Percentiles rank a stretch among this genome's conserved stretches.
These are phyloP conservation scores for Percopsis omiscomaycus DNA, from an alignment of 2,797 vertebrate genomes.

Conservation along the genomic window DNA sequence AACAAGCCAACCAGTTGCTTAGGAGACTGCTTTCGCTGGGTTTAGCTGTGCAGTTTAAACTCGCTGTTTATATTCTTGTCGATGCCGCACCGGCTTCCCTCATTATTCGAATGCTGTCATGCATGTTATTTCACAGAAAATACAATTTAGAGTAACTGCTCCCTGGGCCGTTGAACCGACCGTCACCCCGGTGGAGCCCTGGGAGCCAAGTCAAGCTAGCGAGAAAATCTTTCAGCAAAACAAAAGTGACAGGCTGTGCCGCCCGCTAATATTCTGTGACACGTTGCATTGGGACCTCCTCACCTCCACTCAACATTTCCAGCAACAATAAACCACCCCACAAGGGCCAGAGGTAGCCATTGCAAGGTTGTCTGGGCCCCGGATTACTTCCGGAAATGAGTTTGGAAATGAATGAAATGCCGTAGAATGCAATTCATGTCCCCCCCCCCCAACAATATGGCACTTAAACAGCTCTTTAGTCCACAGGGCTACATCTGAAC, in stretches of 20 bases:
- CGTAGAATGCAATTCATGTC: neutral
- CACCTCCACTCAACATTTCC: conserved; percentile 69
- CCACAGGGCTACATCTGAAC: conserved; percentile 35
- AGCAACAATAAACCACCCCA: conserved; percentile 47
- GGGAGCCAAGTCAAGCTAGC: conserved; percentile 37
- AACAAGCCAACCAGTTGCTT: neutral
- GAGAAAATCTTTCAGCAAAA: conserved; percentile 63
- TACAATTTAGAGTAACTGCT: conserved; percentile 60
- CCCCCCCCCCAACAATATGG: conserved; percentile 49
- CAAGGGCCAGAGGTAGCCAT: conserved; percentile 47
- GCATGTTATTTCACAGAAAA: conserved; percentile 70
- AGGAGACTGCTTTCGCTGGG: conserved; percentile 21
- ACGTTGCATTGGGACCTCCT: conserved; percentile 68
- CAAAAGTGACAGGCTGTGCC: conserved; percentile 73
- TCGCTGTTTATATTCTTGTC: conserved; percentile 42
- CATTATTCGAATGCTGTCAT: conserved; percentile 59
- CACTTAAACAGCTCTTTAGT: conserved; percentile 55
- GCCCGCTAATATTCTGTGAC: conserved; percentile 72
- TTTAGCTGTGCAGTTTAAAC: conserved; percentile 37
- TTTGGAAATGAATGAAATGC: conserved; percentile 52
- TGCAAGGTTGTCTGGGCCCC: conserved; percentile 39
- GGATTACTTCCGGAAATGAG: conserved; percentile 66
- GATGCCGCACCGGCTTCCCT: conserved; percentile 41
- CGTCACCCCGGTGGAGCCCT: conserved; percentile 17
- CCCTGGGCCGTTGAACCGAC: conserved; percentile 34